Percentiles rank a stretch among this genome's conserved stretches.
phyloP scores from a whole-genome alignment of 2,888 invertebrate genomes.

The Lagria hirta region DNA sequence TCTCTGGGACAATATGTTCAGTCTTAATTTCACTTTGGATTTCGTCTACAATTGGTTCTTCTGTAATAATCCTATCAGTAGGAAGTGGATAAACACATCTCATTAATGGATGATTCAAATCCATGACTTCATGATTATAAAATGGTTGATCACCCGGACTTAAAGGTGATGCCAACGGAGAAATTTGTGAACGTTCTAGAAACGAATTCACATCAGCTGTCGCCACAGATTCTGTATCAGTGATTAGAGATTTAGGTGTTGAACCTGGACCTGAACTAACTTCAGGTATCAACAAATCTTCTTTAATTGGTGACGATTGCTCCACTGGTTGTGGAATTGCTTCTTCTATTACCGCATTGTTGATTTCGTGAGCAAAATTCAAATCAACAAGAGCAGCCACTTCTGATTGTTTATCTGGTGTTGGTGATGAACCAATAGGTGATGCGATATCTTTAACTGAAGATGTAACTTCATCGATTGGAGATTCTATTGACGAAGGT shows the following conservation, averaged over 20 bases:
- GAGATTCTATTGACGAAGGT: constrained; percentile 27
- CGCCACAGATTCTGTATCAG: constrained; percentile 31
- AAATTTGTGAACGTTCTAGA: constrained; percentile 38
- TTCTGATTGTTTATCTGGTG: constrained; percentile 12
- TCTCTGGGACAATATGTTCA: constrained; percentile 45
- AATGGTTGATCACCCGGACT: constrained; percentile 28
- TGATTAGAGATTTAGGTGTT: constrained; percentile 25
- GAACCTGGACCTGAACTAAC: constrained; percentile 23
- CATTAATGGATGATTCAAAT: constrained; percentile 22
- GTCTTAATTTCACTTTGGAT: constrained; percentile 42
- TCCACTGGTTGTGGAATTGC: constrained; percentile 11
- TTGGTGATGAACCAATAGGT: constrained; percentile 18
- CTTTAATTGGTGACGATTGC: constrained; percentile 14
- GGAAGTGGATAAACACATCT: constrained; percentile 32
- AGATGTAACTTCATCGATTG: constrained; percentile 48
- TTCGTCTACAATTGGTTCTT: constrained; percentile 28
- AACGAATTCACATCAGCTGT: constrained; percentile 41
- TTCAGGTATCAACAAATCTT: constrained; percentile 15
- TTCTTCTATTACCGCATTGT: constrained; percentile 22
- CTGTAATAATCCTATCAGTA: too few species aligned
- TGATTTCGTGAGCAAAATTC: constrained; percentile 30
- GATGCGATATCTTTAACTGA: constrained; percentile 47
- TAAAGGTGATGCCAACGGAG: constrained; percentile 39
- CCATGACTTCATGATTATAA: not conserved
- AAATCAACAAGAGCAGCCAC: constrained; percentile 10